Percentiles rank a stretch among this genome's conserved stretches.
These are phyloP conservation scores for Protophormia terraenovae DNA, from an alignment of 2,888 invertebrate genomes.

Conservation along the genomic window DNA sequence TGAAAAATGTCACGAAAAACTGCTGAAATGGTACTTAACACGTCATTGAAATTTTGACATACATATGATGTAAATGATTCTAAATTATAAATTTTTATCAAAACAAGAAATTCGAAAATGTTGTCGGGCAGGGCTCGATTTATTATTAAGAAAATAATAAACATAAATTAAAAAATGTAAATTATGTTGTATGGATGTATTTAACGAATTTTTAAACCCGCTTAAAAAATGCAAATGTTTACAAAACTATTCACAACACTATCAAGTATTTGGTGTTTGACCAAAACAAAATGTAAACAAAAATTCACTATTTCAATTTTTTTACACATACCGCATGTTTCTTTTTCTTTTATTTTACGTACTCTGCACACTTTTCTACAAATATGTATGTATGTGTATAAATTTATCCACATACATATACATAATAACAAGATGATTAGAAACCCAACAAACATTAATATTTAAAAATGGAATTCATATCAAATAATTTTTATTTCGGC, in stretches of 20 bases:
- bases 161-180: no score
- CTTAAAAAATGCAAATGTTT: not conserved
- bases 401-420: not conserved
- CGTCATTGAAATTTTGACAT: no score
- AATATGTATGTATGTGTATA: not conserved
- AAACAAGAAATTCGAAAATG: no score
- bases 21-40: no score
- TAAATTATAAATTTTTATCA: no score
- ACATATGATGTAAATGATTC: no score
- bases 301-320: not conserved
- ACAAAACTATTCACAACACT: not conserved
- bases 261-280: not conserved
- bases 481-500: no score
- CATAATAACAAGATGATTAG: not conserved
- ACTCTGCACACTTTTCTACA: not conserved
- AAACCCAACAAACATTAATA: not conserved
- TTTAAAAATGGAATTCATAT: not conserved
- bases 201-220: not conserved
- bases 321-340: conserved; percentile 3
- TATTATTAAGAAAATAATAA: no score
- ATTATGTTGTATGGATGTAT: no score
- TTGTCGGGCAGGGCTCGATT: no score
- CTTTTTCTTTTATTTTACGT: not conserved
- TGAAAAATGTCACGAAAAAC: no score
- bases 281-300: not conserved